Percentiles rank a stretch among this genome's conserved stretches.
Conservation (phyloP, 2,797 vertebrate genomes). For the Acestrorhynchus altus region DNA sequence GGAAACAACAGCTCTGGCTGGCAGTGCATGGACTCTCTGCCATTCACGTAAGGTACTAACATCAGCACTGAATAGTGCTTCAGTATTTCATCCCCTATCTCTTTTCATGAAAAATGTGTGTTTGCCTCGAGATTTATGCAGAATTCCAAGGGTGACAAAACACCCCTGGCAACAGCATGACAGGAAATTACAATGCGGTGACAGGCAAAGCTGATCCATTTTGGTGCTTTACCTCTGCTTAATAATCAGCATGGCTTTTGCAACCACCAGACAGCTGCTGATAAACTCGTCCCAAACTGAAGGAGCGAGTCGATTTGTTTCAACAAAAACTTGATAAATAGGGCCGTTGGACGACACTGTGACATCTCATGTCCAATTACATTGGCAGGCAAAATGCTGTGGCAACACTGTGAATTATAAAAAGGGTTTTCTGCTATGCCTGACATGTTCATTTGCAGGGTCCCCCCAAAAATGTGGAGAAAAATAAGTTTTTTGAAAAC, state of each 20-base stretch:
- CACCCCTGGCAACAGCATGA: conserved; percentile 33
- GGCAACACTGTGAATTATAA: conserved; percentile 12
- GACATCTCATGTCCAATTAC: conserved; percentile 29
- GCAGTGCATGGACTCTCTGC: background rate
- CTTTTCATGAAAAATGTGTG: conserved; percentile 11
- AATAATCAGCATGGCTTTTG: conserved; percentile 32
- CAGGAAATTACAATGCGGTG: conserved; percentile 38
- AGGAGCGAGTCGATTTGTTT: conserved; percentile 44
- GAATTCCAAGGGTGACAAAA: conserved; percentile 36
- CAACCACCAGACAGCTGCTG: conserved; percentile 22
- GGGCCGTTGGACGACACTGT: conserved; percentile 8
- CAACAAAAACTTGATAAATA: conserved; percentile 35
- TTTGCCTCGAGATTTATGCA: conserved; percentile 29
- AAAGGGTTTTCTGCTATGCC: conserved; percentile 18
- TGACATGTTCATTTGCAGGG: conserved; percentile 6
- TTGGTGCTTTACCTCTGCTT: conserved; percentile 30
- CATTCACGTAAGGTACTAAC: conserved; percentile 15
- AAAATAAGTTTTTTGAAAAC: background rate
- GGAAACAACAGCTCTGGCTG: conserved; percentile 19
- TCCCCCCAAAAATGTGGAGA: background rate
- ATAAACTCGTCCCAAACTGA: conserved; percentile 34
- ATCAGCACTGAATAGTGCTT: background rate
- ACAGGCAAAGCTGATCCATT: conserved; percentile 41
- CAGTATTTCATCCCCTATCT: conserved; percentile 8
- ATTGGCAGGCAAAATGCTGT: conserved; percentile 27